Base-by-base conservation (phyloP, 2,888 invertebrate species). In the Cyaniris semiargus region DNA sequence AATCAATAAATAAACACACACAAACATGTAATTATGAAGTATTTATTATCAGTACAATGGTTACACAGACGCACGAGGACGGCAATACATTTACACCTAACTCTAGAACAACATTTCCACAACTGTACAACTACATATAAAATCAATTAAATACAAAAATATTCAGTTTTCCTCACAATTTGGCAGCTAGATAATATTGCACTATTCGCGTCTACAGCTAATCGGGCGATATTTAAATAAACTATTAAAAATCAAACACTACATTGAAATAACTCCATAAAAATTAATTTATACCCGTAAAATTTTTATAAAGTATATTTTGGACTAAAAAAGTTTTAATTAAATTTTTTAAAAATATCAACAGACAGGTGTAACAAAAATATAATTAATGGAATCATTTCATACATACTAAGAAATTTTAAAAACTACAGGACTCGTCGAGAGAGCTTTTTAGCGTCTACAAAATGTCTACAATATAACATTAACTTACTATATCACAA, bases 1-100 rank as follows among this genome's bases (percentile, higher is more conserved):
- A 34, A 34, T 38, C 38, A 44, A 3, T 44, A 44, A 44, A 44
- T 53, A 15, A 66, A 27, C 27, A 27, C 5, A 66, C 10, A 10
- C 23, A 6, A 66, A 31, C 23, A 60, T 60, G 23, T 66, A 18
- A 31, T 66, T 66, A 66, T 18, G 4, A 31, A 78, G 77, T 77
- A 77, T 83, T 82, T 82, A 84, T 85, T 83, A 79, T 87, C 86
- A 87, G 82, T 88, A 89, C 87, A 87, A 85, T 85, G 83, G 81
- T 86, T 86, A 85, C 85, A 86, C 86, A 86, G 84, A 86, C 84
- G 80, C 84, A 86, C 84, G 82, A 84, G 92, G 92, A 92, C 92
- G 92, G 92, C 90, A 89, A 87, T 79, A 80, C 78, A 80, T 81
- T 78, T 58, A 82, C 77, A 78, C 72, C 78, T 75, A 80, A 79